A percentile compares a stretch with the other conserved stretches of the same genome.
Evolutionary conservation across 2,113 vertebrate species (phyloP).

Genomic region (Macaca nemestrina): DNA sequence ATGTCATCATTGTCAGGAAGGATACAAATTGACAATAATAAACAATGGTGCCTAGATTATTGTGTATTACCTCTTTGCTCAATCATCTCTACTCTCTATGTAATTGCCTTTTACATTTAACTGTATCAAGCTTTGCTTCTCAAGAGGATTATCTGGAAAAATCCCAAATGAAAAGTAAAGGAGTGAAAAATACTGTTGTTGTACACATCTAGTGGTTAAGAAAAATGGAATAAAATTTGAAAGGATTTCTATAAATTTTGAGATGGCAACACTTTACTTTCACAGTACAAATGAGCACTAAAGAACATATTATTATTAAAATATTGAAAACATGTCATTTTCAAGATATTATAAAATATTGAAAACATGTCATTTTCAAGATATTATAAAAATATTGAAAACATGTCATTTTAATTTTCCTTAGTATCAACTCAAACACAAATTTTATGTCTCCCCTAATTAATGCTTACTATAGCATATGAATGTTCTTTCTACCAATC

Average conservation of each 20-base stretch:
- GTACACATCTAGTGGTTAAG: neutral
- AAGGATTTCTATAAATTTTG: neutral
- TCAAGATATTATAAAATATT: neutral
- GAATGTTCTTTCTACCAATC: neutral
- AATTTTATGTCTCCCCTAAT: slow-evolving; percentile 34
- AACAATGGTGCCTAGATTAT: neutral
- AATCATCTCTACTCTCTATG: neutral
- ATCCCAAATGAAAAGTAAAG: neutral
- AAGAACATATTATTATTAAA: neutral
- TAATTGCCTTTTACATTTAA: slow-evolving; percentile 15
- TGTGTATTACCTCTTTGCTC: neutral
- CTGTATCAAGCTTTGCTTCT: neutral
- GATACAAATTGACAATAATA: neutral
- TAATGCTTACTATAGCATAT: neutral
- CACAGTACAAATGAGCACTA: neutral
- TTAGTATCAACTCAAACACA: neutral
- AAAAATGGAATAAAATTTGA: slow-evolving; percentile 15
- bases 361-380: neutral
- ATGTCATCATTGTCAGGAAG: slow-evolving; percentile 29
- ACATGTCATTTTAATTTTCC: neutral
- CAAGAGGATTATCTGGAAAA: slow-evolving; percentile 32
- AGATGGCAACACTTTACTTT: neutral
- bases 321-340: neutral
- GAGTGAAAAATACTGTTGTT: neutral
- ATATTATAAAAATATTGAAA: neutral